Base-by-base conservation (phyloP, 2,888 invertebrate genomes). In the Hetaerina titia region DNA sequence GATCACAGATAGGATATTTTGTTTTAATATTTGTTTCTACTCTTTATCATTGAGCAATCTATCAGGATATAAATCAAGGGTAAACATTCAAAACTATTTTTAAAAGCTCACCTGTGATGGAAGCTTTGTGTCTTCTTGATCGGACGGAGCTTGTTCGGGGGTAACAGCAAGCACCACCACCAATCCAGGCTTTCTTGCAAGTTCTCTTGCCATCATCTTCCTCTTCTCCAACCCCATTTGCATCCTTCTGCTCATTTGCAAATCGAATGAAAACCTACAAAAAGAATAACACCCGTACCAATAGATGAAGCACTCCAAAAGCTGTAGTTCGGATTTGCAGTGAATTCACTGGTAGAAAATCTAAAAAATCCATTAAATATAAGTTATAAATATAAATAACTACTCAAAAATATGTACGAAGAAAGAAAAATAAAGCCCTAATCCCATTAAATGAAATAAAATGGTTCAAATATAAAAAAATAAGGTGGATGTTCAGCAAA, bases 261-360 rank as follows among this genome's bases (percentile, higher is more conserved):
- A 95, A 95, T 63, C 95, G 94, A 64, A 95, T 94, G 81, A 95
- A 95, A 25, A 95, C 95, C 95, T 95, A 81, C n/a, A 11, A 60
- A 57, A 94, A 95, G 45, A 6, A 19, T 19, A 17, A 60, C 2
- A 45, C 17, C n/a, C 17, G 2, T 90, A 69, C 31, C 11, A 94
- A 64, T 31, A 94, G 45, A 45, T 45, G 45, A 45, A 45, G 45
- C 45, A 45, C 4, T 45, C 45, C 45, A 45, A 45, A 45, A 45
- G 45, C 45, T 45, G 4, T 45, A 45, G 45, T 45, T 4, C 1
- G 45, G 45, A 45, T 45, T 45, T 45, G 45, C 4, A 45, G 45
- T 45, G 45, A 45, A 45, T 45, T 45, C 45, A 45, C 45, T 45
- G 45, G 45, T 45, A 45, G 45, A 1, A 45, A 45, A 45, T 45